Conservation (phyloP, 2,797 vertebrate genomes). For the Chromis chromis region DNA sequence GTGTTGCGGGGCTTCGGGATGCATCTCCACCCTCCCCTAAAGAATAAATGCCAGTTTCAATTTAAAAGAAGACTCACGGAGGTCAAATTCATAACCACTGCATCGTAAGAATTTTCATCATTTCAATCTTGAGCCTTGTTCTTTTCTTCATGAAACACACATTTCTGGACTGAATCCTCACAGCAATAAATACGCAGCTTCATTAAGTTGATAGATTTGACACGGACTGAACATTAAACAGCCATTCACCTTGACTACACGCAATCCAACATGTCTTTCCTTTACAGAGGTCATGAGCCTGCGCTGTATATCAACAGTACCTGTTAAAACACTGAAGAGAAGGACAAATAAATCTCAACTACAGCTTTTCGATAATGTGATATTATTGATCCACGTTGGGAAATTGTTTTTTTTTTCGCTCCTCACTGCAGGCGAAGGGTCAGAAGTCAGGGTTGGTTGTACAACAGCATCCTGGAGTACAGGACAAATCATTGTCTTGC, state of each 20-base stretch:
- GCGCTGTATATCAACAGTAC: constrained; percentile 45
- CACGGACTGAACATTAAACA: constrained; percentile 17
- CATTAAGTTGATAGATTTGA: constrained; percentile 51
- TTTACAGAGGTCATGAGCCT: constrained; percentile 29
- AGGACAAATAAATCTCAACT: constrained; percentile 57
- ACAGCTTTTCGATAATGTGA: constrained; percentile 68
- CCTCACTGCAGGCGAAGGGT: constrained; percentile 34
- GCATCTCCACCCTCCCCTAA: not conserved
- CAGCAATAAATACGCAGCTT: constrained; percentile 23
- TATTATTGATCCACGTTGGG: constrained; percentile 63
- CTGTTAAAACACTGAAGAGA: constrained; percentile 37
- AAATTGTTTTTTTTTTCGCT: constrained; percentile 51
- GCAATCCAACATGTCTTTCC: constrained; percentile 13
- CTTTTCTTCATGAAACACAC: constrained; percentile 15
- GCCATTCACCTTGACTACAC: constrained; percentile 53
- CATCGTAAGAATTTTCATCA: not conserved
- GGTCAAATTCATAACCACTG: constrained; percentile 5
- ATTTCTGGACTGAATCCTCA: constrained; percentile 15
- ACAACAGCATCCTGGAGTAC: constrained; percentile 1
- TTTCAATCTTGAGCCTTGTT: not conserved
- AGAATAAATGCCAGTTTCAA: constrained; percentile 9
- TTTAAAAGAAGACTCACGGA: constrained; percentile 13
- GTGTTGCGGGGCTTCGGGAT: not conserved
- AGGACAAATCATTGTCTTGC: constrained; percentile 44
- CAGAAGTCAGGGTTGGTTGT: constrained; percentile 49